Percentiles rank a stretch among this genome's conserved stretches.
Conservation (phyloP, 2,797 vertebrate species). For the Microcaecilia unicolor region DNA sequence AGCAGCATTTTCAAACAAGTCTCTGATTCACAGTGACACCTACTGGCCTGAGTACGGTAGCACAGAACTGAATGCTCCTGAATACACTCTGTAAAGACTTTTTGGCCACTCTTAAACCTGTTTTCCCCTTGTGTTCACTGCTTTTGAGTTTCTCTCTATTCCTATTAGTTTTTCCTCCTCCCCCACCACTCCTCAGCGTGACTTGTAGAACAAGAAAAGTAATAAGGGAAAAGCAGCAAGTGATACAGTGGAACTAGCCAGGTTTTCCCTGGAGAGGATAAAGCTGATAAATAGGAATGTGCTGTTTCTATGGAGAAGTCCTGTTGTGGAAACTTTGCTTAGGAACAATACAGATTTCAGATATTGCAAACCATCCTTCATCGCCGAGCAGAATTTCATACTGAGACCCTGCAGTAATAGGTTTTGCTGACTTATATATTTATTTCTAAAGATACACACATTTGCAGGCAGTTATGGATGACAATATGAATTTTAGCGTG, state of each 20-base stretch:
- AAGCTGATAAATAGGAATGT: neutral
- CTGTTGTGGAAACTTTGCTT: slow-evolving; percentile 11
- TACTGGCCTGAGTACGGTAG: too few relatives aligned
- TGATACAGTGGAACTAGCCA: neutral
- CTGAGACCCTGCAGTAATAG: slow-evolving; percentile 21
- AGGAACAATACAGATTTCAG: neutral
- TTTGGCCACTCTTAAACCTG: too few relatives aligned
- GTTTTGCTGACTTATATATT: slow-evolving; percentile 15
- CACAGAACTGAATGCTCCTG: too few relatives aligned
- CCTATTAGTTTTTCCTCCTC: slow-evolving; percentile 1
- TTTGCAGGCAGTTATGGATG: neutral
- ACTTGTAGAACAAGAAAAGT: slow-evolving; percentile 7
- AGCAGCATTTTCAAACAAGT: too few relatives aligned
- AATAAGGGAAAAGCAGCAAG: slow-evolving; percentile 5
- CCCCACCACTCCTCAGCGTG: slow-evolving; percentile 3
- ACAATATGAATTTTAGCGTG: neutral
- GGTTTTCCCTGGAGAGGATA: neutral
- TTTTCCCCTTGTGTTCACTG: slow-evolving; percentile 6
- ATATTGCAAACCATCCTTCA: slow-evolving; percentile 2
- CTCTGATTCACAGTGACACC: too few relatives aligned
- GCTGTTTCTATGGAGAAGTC: neutral
- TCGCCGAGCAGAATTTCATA: slow-evolving; percentile 13
- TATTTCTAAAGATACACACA: slow-evolving; percentile 18
- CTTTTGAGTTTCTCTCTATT: slow-evolving; percentile 8
- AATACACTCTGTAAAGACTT: too few relatives aligned